These are phyloP conservation scores for Neosilurus hyrtlii DNA, from an alignment of 2,797 vertebrate genomes.

Conservation along the genomic window DNA sequence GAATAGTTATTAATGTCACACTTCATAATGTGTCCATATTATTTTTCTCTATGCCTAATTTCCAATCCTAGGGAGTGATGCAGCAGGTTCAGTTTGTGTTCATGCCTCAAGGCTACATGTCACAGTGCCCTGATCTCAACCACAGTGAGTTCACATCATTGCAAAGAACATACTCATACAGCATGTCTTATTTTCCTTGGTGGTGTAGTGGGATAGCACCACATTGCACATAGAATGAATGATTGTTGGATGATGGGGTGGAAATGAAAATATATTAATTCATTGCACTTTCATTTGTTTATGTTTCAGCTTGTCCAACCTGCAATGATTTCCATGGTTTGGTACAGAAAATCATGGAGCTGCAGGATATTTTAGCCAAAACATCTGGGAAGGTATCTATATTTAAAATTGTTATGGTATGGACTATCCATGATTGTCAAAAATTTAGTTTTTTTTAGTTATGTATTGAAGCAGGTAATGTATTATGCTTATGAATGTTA, in stretches of 20 bases:
- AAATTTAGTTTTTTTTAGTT: neutral
- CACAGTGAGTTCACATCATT: slow-evolving; percentile 83
- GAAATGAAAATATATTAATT: neutral
- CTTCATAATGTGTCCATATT: neutral
- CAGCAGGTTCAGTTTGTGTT: slow-evolving; percentile 94
- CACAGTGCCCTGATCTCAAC: slow-evolving; percentile 97
- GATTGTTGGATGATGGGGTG: too few species aligned
- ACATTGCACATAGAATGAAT: too few species aligned
- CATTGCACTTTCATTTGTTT: neutral
- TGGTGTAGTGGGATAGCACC: too few species aligned
- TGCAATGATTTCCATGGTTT: slow-evolving; percentile 98
- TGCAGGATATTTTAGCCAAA: slow-evolving; percentile 96
- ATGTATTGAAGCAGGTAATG: neutral
- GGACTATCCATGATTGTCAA: neutral
- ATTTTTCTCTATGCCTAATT: neutral
- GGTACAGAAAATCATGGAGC: slow-evolving; percentile 99
- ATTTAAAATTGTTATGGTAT: neutral
- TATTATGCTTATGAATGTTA: neutral
- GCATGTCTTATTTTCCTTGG: too few species aligned
- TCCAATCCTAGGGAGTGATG: slow-evolving; percentile 86
- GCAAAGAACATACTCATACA: neutral
- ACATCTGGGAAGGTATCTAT: slow-evolving; percentile 90
- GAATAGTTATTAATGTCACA: slow-evolving; percentile 12
- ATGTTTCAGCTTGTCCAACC: slow-evolving; percentile 88
- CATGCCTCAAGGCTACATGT: slow-evolving; percentile 96